These are phyloP conservation scores for Zophobas morio DNA, from an alignment of 1,140 invertebrate species.

Conservation along the genomic window DNA sequence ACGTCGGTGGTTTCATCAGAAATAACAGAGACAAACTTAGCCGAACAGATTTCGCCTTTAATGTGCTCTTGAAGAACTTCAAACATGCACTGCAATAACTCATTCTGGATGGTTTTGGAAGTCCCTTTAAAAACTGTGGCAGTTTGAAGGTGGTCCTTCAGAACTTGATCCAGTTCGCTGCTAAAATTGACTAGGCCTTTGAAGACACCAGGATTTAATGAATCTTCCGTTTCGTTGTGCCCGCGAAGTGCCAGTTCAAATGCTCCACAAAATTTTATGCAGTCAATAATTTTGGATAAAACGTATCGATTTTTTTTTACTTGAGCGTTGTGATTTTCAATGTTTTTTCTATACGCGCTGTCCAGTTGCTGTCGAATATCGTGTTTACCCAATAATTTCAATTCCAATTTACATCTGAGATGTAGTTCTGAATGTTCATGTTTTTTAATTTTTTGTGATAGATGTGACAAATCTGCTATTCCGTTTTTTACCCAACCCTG, in stretches of 20 bases:
- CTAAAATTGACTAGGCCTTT: constrained; percentile 29
- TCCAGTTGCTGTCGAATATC: constrained; percentile 30
- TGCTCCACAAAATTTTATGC: constrained; percentile 44
- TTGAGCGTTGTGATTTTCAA: constrained; percentile 23
- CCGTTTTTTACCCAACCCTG: constrained; percentile 14
- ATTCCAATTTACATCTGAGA: constrained; percentile 9
- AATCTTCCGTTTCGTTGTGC: constrained; percentile 29
- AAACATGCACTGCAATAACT: constrained; percentile 33
- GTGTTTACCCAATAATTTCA: constrained; percentile 17
- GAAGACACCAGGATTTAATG: constrained; percentile 35
- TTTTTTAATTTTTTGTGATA: constrained; percentile 38
- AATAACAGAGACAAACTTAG: constrained; percentile 25
- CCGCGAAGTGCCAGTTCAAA: constrained; percentile 43
- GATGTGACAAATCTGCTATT: constrained; percentile 26
- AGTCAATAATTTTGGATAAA: constrained; percentile 44
- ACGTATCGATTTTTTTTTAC: constrained; percentile 45
- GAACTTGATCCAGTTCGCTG: constrained; percentile 12
- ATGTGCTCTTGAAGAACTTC: constrained; percentile 9
- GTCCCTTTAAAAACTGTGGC: constrained; percentile 45
- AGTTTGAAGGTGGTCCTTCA: constrained; percentile 38
- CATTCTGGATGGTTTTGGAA: constrained; percentile 43
- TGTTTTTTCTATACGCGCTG: constrained; percentile 5
- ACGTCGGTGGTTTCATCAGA: constrained; percentile 44
- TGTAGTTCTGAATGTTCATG: constrained; percentile 7
- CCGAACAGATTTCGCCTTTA: constrained; percentile 23